A percentile compares a stretch with the other conserved stretches of the same genome.
Evolutionary conservation across 2,113 vertebrate species (phyloP).

Genomic region (Platanista minor): DNA sequence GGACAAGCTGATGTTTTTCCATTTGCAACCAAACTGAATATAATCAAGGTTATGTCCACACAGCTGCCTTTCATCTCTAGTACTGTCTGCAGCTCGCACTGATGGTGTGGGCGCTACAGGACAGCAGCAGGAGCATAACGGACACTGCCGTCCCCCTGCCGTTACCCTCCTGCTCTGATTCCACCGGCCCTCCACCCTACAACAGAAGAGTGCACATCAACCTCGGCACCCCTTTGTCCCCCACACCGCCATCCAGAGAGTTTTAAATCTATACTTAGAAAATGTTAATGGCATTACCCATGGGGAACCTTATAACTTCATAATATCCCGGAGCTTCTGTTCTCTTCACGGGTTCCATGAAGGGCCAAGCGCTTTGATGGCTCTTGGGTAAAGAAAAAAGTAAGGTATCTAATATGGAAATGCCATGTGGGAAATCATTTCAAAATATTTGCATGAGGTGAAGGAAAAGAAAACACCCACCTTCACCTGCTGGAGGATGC

Average conservation of each 20-base stretch:
- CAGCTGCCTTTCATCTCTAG: not conserved
- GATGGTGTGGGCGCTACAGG: fast-evolving
- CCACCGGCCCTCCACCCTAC: not conserved
- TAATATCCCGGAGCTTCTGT: conserved; percentile 99
- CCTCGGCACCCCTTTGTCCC: conserved; percentile 33
- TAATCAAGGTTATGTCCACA: not conserved
- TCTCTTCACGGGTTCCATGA: conserved; percentile 99
- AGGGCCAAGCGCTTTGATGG: conserved; percentile 99
- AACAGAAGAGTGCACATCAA: not conserved
- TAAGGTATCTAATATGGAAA: conserved; percentile 78
- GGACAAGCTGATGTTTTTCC: not conserved
- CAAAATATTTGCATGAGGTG: conserved; percentile 45
- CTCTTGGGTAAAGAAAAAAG: conserved; percentile 86
- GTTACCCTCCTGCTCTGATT: not conserved
- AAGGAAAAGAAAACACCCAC: conserved; percentile 78
- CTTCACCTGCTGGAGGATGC: conserved; percentile 97
- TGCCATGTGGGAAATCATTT: conserved; percentile 70
- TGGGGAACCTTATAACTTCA: conserved; percentile 99
- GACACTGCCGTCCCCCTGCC: not conserved
- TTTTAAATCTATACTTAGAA: conserved; percentile 77
- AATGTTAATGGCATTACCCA: conserved; percentile 90
- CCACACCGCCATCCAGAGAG: conserved; percentile 62
- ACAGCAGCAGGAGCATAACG: not conserved
- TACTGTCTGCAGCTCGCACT: fast-evolving
- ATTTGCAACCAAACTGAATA: not conserved